These are phyloP conservation scores for Arrhopalites spinosus DNA, from an alignment of 2,888 invertebrate genomes.

Conservation along the genomic window DNA sequence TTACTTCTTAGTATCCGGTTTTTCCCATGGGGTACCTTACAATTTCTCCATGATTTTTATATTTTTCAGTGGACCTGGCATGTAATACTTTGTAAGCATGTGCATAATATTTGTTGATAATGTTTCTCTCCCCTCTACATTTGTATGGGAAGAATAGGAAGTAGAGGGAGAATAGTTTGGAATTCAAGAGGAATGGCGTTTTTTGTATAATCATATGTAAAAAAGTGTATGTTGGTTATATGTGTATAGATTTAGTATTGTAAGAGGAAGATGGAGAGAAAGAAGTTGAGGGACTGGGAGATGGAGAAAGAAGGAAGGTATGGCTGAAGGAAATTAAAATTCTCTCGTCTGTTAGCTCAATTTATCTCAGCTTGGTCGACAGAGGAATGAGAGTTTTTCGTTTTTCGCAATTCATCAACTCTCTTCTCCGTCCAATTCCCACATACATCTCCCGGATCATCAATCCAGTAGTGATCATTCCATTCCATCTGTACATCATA, in stretches of 20 bases:
- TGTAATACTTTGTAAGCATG: too few species aligned
- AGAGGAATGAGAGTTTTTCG: constrained; percentile 56
- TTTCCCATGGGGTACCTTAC: too few species aligned
- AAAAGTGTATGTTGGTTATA: neutral
- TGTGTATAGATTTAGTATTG: too few species aligned
- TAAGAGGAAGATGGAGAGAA: constrained; percentile 21
- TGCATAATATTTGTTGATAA: neutral
- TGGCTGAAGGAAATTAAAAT: constrained; percentile 56
- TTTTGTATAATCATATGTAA: neutral
- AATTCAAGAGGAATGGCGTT: neutral
- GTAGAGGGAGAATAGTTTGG: neutral
- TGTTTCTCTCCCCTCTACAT: neutral
- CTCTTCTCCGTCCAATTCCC: constrained; percentile 54
- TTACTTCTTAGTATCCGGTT: too few species aligned
- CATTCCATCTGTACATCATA: constrained; percentile 16
- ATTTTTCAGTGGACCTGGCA: too few species aligned
- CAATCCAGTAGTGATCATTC: constrained; percentile 54
- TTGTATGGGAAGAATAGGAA: neutral
- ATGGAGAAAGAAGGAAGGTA: constrained; percentile 30
- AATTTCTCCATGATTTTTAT: too few species aligned
- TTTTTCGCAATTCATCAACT: constrained; percentile 57
- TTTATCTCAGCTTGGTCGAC: constrained; percentile 55
- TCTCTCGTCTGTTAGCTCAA: constrained; percentile 55
- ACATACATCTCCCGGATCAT: constrained; percentile 57
- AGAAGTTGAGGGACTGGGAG: constrained; percentile 33